Conservation (phyloP, 2,797 vertebrate species). For the Chaenodraco wilsoni region DNA sequence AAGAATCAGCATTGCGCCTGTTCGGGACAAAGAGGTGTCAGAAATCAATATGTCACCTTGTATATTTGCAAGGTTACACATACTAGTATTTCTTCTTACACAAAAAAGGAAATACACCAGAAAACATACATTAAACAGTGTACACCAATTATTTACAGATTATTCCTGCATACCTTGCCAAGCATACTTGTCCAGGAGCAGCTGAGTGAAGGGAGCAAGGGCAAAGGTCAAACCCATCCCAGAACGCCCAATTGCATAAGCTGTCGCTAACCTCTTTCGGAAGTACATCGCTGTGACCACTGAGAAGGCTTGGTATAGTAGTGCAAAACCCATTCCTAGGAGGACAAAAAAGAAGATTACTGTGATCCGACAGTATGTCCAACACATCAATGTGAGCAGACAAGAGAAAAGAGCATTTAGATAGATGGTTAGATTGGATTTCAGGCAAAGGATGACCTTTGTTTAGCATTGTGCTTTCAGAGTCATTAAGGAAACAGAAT, state of each 20-base stretch:
- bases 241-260: conserved; percentile 89
- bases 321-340: conserved; percentile 89
- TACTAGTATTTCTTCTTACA: not conserved
- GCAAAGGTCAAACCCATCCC: conserved; percentile 95
- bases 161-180: conserved; percentile 89
- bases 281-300: conserved; percentile 90
- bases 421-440: not conserved
- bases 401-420: not conserved
- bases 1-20: conserved; percentile 91
- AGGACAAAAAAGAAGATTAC: conserved; percentile 15
- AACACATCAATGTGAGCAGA: conserved; percentile 12
- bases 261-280: conserved; percentile 86
- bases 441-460: not conserved
- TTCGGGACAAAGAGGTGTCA: conserved; percentile 31
- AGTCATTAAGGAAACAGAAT: not conserved
- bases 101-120: not conserved
- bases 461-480: not conserved
- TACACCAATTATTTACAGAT: not conserved
- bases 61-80: not conserved
- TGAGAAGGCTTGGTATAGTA: conserved; percentile 90
- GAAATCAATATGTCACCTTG: conserved; percentile 1
- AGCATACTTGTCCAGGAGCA: conserved; percentile 88
- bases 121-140: not conserved
- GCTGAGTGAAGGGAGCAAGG: conserved; percentile 90
- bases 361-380: not conserved